Evolutionary conservation across 2,888 invertebrate species (phyloP).

Genomic region (Caenorhabditis wallacei): DNA sequence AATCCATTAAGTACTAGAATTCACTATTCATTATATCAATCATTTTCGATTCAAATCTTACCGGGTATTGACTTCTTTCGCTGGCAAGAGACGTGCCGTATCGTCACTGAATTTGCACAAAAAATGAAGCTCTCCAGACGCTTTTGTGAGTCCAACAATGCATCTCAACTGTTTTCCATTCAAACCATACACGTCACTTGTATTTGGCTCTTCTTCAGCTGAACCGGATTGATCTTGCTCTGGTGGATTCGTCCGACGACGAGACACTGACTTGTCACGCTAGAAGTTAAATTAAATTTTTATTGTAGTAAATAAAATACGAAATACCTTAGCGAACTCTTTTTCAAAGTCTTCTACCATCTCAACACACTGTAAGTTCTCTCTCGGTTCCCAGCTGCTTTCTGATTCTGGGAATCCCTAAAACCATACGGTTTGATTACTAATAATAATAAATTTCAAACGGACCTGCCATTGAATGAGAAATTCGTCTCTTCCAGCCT

Average conservation of each 20-base stretch:
- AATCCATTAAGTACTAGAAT: neutral
- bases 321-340: conserved; percentile 21
- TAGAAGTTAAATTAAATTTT: neutral
- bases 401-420: conserved; percentile 64
- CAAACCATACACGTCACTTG: conserved; percentile 21
- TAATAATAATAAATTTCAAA: neutral
- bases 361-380: conserved; percentile 62
- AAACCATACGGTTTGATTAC: neutral
- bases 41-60: neutral
- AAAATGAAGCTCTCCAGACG: conserved; percentile 61
- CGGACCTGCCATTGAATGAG: conserved; percentile 67
- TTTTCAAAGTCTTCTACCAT: conserved; percentile 59
- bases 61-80: conserved; percentile 63
- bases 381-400: conserved; percentile 71
- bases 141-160: conserved; percentile 56
- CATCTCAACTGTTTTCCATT: conserved; percentile 49
- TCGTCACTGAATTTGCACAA: conserved; percentile 63
- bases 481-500: conserved; percentile 55
- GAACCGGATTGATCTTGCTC: neutral
- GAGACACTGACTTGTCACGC: conserved; percentile 12
- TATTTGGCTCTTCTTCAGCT: neutral
- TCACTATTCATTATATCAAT: neutral
- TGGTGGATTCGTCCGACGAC: conserved; percentile 9
- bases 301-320: neutral
- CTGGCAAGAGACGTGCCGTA: conserved; percentile 48